Evolutionary conservation across 2,888 invertebrate genomes (phyloP), one percentile per base, ranked within the genome.

Genomic region (Coecobrya sp.): DNA sequence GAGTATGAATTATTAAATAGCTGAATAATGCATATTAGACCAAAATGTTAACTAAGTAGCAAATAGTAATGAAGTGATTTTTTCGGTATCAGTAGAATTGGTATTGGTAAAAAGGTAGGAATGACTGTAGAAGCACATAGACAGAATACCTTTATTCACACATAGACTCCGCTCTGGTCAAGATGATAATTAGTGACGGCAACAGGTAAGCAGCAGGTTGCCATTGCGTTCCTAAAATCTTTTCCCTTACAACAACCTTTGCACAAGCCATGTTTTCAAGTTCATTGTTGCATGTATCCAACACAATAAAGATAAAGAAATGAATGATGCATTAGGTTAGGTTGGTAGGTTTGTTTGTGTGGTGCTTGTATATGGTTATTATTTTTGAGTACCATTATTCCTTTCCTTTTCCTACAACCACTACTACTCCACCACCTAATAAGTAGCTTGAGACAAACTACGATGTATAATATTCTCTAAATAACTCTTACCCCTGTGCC

Each of bases 121-220:
- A 36, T 36, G 36, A 36, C 36, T 36, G 30, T 11, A 59, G 25
- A 1, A 5, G 81, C 0, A 36, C 36, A 11, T 52, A 42, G 0
- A 79, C 16, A 52, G 52, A 52, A 79, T 79, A 30, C 79, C 13
- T 27, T 27, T 27, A 27, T 27, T 55, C 30, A 30, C 59, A 68
- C 36, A 36, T 19, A 68, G 36, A 81, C 55, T 59, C 27, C 52
- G n/a, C n/a, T 30, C 59, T 81, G 25, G 19, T 55, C 68, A 84
- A 90, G 68, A 36, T 42, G 86, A 70, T 91, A 91, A 91, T 91
- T 91, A 91, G 52, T 79, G 81, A 45, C 62, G 86, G 91, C 91
- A 86, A 70, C 86, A 86, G 86, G 86, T 86, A 86, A 65, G 91
- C 86, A 91, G 91, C 91, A 86, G 86, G 91, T 81, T 86, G 62